A percentile compares a stretch with the other conserved stretches of the same genome.
These are phyloP conservation scores for Origma solitaria DNA, from an alignment of 2,113 vertebrate species.

Conservation along the genomic window DNA sequence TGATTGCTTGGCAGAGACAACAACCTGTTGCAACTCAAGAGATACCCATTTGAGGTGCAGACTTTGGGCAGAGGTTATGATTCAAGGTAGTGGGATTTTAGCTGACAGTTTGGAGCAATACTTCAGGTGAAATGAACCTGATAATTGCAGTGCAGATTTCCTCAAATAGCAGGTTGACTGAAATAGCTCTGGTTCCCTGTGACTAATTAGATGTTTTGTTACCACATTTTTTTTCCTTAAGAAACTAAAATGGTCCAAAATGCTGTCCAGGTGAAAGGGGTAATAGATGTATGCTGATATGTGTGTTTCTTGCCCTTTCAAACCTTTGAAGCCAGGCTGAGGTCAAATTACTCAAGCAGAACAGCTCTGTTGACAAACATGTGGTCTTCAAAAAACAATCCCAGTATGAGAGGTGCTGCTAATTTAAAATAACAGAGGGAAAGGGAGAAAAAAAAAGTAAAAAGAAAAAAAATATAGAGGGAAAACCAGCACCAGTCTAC, in stretches of 20 bases:
- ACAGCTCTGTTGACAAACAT: slow-evolving; percentile 61
- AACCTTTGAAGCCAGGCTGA: slow-evolving; percentile 5
- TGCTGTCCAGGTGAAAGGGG: slow-evolving; percentile 42
- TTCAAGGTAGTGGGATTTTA: neutral
- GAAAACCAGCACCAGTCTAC: slow-evolving; percentile 27
- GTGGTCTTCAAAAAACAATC: slow-evolving; percentile 29
- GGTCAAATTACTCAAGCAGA: slow-evolving; percentile 57
- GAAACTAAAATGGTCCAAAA: neutral
- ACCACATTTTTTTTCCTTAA: neutral
- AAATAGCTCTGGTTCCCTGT: neutral
- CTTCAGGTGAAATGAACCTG: neutral
- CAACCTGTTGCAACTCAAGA: neutral
- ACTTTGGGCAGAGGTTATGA: neutral
- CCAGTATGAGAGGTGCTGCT: slow-evolving; percentile 6
- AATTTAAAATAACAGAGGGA: slow-evolving; percentile 45
- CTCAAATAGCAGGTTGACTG: neutral
- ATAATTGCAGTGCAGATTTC: slow-evolving; percentile 25
- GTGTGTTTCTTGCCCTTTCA: slow-evolving; percentile 37
- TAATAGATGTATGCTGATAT: slow-evolving; percentile 5
- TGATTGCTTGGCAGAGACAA: neutral
- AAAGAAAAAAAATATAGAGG: neutral
- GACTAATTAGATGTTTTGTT: slow-evolving; percentile 35
- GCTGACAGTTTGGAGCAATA: neutral
- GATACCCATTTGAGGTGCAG: neutral
- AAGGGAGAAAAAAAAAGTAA: rapidly evolving